Base-by-base conservation (phyloP, 2,113 vertebrate species). In the Otolemur garnettii region DNA sequence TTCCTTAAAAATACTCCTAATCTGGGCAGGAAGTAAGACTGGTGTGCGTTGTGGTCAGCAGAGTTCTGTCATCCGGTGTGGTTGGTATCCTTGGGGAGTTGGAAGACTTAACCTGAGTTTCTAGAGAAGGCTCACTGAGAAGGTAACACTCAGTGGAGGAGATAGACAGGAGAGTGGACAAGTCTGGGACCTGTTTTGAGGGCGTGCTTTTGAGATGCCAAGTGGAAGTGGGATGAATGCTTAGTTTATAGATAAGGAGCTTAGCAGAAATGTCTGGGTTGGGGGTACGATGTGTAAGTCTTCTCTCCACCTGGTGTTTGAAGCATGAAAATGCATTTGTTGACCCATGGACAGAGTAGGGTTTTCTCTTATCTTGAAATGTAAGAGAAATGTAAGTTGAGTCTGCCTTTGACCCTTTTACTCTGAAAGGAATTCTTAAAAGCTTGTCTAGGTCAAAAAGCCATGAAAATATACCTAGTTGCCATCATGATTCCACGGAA, bases 311-410 rank as follows among this genome's bases (percentile, higher is more conserved):
- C 30, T 74, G 64, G 24, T 42, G 33, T 42, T 78, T 89, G 79
- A 91, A 53, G 35, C 33, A 17, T 60, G 30, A 72, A 82, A 74
- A 42, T 62, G 10, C 4, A 7, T 33, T 64, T 35, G 17, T 14
- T 82, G 55, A 78, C 38, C 72, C 19, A 15, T 38, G 66, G 71
- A 12, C 64, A 69, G 45, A 38, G 28, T 72, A 59, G 69, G 59
- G 13, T 57, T 79, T 82, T 77, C 26, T 88, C 13, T 75, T 72
- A 81, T 78, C 88, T 96, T 57, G 14, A 95, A 79, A 90, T 69
- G 11, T 42, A 64, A 60, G 66, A 59, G 59, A 75, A 88, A 64
- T 53, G 11, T 74, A 81, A 55, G 38, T 74, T 87, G 69, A 92
- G 12, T 62, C 17, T 83, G 3, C 60, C 35, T 92, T 68, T 89